Percentiles rank a stretch among this genome's conserved stretches.
Conservation (phyloP, 1,140 invertebrate species). For the Cyphomyrmex costatus region DNA sequence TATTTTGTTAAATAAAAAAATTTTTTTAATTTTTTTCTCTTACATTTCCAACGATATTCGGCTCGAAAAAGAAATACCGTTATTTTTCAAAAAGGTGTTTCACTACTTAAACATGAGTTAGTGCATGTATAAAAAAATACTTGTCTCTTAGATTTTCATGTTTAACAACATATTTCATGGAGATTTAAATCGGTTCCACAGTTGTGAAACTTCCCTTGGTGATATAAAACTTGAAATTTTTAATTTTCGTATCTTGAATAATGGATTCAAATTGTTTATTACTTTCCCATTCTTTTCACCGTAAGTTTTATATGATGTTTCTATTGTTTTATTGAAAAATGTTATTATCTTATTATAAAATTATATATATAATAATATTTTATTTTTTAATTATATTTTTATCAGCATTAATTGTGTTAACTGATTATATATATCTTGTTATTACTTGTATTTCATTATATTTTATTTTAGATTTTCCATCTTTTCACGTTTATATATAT, state of each 20-base stretch:
- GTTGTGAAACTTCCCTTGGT: too few relatives aligned
- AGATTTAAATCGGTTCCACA: too few relatives aligned
- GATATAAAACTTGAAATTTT: neutral
- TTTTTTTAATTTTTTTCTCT: too few relatives aligned
- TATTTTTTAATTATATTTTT: neutral
- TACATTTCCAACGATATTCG: too few relatives aligned
- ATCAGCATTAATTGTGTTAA: neutral
- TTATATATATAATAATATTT: constrained; percentile 1
- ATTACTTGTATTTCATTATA: neutral
- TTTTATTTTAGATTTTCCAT: neutral
- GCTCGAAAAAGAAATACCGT: too few relatives aligned
- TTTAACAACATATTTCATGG: too few relatives aligned
- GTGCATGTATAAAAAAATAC: too few relatives aligned
- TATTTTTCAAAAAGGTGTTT: too few relatives aligned
- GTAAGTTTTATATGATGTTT: neutral
- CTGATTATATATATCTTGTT: neutral
- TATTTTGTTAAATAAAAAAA: too few relatives aligned
- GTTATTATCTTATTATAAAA: too few relatives aligned
- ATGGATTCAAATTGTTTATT: neutral
- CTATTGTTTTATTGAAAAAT: neutral
- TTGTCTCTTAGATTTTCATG: too few relatives aligned
- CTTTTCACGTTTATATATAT: neutral
- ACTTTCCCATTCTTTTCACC: neutral
- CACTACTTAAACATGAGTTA: too few relatives aligned
- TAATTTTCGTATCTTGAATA: neutral